A percentile compares a stretch with the other conserved stretches of the same genome.
Conservation (phyloP, 1,140 invertebrate genomes). For the Himalopsyche phryganea region DNA sequence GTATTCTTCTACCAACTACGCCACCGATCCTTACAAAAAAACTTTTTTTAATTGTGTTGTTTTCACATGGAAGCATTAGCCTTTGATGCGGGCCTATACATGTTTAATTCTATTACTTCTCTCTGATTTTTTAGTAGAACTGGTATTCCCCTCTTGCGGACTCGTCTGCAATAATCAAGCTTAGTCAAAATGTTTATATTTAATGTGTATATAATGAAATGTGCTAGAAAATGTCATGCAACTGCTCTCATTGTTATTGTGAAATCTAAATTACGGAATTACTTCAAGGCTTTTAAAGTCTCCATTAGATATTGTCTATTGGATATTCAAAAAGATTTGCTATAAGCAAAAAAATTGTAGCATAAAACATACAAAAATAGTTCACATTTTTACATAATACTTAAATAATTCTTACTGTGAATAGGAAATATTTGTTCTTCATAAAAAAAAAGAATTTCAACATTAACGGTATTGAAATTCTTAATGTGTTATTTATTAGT, state of each 20-base stretch:
- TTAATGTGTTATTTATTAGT: constrained; percentile 22
- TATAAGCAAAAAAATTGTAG: constrained; percentile 15
- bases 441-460: constrained; percentile 13
- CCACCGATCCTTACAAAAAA: too few species aligned
- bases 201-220: background rate
- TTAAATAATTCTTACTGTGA: constrained; percentile 3
- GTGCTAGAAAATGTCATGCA: background rate
- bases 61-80: too few species aligned
- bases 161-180: background rate
- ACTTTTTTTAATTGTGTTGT: too few species aligned
- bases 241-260: background rate
- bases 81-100: too few species aligned
- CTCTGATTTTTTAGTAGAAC: background rate
- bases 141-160: background rate
- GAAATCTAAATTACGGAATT: background rate
- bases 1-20: too few species aligned
- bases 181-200: background rate
- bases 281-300: constrained; percentile 17
- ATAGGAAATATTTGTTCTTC: constrained; percentile 17
- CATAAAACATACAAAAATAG: constrained; percentile 12
- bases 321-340: constrained; percentile 10
- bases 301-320: constrained; percentile 4
- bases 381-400: constrained; percentile 13
- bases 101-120: too few species aligned
- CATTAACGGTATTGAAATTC: constrained; percentile 2